Conservation (phyloP, 2,797 vertebrate genomes). For the Clamator glandarius region DNA sequence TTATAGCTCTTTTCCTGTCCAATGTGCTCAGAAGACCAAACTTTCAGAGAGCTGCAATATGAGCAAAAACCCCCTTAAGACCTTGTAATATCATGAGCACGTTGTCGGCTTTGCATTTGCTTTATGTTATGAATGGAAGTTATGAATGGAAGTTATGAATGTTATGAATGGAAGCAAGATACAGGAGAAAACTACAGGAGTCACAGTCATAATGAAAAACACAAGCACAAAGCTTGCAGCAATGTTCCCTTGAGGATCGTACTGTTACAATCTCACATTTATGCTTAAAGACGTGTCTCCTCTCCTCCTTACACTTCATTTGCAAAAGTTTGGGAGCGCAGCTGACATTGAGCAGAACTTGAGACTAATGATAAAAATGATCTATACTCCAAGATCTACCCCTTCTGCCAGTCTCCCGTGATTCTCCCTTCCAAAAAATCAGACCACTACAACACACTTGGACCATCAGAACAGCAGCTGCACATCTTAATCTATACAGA, state of each 20-base stretch:
- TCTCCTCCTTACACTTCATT: neutral
- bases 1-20: neutral
- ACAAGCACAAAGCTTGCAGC: neutral
- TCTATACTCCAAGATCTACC: neutral
- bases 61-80: neutral
- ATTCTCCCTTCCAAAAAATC: neutral
- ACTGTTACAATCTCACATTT: neutral
- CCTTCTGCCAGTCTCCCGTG: rapidly evolving
- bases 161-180: neutral
- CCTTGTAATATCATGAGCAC: neutral
- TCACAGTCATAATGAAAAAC: neutral
- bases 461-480: neutral
- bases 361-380: neutral
- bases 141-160: too few relatives aligned
- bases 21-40: neutral
- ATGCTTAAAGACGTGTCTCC: neutral
- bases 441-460: neutral
- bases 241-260: neutral
- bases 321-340: neutral
- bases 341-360: neutral
- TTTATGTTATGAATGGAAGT: too few relatives aligned
- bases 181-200: neutral
- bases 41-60: neutral
- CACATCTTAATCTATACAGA: neutral
- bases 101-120: neutral